Evolutionary conservation across 35 echinoderm and acorn worm genomes (phyloP), one percentile per base, ranked within the genome.

Genomic region (Heliocidaris tuberculata): DNA sequence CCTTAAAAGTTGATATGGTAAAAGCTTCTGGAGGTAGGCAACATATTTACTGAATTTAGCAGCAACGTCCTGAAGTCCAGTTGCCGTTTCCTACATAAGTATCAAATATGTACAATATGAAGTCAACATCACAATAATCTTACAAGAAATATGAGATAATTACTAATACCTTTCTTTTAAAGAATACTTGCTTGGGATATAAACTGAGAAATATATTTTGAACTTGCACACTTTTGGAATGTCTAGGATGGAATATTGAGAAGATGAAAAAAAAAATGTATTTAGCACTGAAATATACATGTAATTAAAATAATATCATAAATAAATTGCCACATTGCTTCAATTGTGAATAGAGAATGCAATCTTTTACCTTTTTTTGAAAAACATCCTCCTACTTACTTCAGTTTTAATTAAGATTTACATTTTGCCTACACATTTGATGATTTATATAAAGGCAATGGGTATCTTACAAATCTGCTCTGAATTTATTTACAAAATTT

Each of bases 1-100:
- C 98, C 98, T 99, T 71, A 99, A 92, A 49, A 99, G 95, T 71
- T 99, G 98, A 86, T 99, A 99, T 30, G 98, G 98, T 86, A 97
- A 92, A 61, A 99, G 94, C 92, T 97, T 99, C 85, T 99, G 90
- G 59, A 97, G 96, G 88, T 99, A 99, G 95, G 95, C 94, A 49
- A 99, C 95, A 95, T 99, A 99, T 92, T 94, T 96, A 85, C 97
- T 99, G 94, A 99, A 99, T 65, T 96, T 97, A 49, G 95, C 88
- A 59, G 98, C 95, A 95, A 99, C 95, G 7, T 99, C 98, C 90
- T 97, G 96, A 71, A 99, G 96, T 24, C 96, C 98, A 52, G 97
- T 97, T 54, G 98, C 97, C 27, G 98, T 99, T 96, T 99, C 98
- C 98, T 99, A 56, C 0, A 93, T 90, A 47, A 27, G 65, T 78